Base-by-base conservation (phyloP, 2,113 vertebrate genomes). In the Myrmecobius fasciatus region DNA sequence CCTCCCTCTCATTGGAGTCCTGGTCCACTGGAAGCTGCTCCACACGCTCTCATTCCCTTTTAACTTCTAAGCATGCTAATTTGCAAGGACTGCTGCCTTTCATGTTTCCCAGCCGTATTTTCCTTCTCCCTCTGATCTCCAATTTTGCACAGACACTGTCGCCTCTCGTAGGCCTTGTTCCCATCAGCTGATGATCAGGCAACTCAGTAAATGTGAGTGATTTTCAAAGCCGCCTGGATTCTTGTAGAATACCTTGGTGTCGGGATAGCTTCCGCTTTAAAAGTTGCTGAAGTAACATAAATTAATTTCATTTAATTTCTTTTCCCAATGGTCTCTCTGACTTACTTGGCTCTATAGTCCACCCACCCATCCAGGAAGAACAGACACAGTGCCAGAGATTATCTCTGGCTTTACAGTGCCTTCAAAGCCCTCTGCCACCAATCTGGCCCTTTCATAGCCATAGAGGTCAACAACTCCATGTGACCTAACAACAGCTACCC, bases 21-120 rank as follows among this genome's bases (percentile, higher is more conserved):
- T 52, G 94, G 94, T 43, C 93, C 96, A 95, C 96, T 25, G 51
- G 95, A 95, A 17, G 25, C 97, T 49, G 0, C 92, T 97, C 52
- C 96, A 94, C 97, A 92, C 96, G 96, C 97, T 98, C 94, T 94
- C 94, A 95, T 97, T 97, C 51, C 95, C 98, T 98, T 98, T 98
- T 95, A 98, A 98, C 95, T 98, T 98, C 89, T 56, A 95, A 97
- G 97, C 97, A 93, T 97, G 98, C 98, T 98, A 98, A 99, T 98
- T 98, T 97, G 96, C 91, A 92, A 98, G 98, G 90, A 89, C 97
- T 0, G 97, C 97, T 93, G 97, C 97, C 98, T 98, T 98, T 98
- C 98, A 98, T 98, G 98, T 97, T 93, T 95, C 97, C 96, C 97
- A 97, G 97, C 97, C 92, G 93, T 97, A 96, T 93, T 94, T 98